Evolutionary conservation across 2,888 invertebrate species (phyloP).

Genomic region (Apamea anceps): DNA sequence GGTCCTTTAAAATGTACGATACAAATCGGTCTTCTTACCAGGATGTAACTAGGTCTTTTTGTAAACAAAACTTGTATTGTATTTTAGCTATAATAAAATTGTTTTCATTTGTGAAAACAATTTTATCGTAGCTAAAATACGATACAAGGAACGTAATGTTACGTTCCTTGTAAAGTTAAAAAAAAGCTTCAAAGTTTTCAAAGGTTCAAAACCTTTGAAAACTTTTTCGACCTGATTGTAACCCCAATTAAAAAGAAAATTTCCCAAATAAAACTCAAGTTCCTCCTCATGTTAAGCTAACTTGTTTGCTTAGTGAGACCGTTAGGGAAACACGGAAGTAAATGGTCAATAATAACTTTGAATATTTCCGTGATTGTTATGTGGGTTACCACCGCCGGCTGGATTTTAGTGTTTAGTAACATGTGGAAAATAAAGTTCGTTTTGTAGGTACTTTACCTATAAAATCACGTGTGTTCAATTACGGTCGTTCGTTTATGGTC

Average conservation of each 20-base stretch:
- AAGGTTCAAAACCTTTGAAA: not conserved
- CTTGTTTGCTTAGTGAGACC: slow-evolving; percentile 2
- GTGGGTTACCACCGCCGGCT: not conserved
- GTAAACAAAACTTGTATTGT: not conserved
- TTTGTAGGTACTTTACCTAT: not conserved
- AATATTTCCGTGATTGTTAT: slow-evolving; percentile 17
- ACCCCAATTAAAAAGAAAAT: not conserved
- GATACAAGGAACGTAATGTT: no score
- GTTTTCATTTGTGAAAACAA: no score
- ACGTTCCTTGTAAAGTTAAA: no score
- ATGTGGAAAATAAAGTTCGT: slow-evolving; percentile 1
- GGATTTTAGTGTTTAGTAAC: slow-evolving; percentile 10
- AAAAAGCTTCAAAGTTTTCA: no score
- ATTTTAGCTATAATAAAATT: not conserved
- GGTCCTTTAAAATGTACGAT: not conserved
- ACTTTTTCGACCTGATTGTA: not conserved
- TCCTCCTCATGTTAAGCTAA: not conserved
- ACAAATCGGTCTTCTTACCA: not conserved
- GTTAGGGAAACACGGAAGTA: slow-evolving; percentile 7
- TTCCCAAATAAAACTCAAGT: not conserved
- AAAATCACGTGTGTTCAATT: not conserved
- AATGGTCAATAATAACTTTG: slow-evolving; percentile 4
- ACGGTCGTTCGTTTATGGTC: no score
- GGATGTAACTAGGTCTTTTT: not conserved
- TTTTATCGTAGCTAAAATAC: no score